A percentile compares a stretch with the other conserved stretches of the same genome.
phyloP scores from a whole-genome alignment of 1,140 invertebrate genomes.

The Plodia interpunctella region DNA sequence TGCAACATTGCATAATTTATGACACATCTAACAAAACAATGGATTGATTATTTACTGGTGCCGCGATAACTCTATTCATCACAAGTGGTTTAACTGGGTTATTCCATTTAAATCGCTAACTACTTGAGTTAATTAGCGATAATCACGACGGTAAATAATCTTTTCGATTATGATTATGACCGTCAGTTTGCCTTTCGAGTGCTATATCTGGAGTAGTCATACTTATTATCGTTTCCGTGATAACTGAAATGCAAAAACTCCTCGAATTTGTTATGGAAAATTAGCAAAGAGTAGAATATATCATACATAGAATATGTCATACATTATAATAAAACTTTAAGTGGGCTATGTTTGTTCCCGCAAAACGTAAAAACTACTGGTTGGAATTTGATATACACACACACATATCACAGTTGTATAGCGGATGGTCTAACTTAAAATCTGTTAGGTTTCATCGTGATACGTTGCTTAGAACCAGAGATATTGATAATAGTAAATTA shows the following conservation, averaged over 20 bases:
- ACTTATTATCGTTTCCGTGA: background rate
- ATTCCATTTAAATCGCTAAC: conserved; percentile 60
- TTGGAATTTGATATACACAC: no score
- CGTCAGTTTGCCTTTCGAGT: background rate
- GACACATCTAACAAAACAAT: conserved; percentile 52
- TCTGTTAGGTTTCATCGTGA: no score
- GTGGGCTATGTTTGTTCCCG: no score
- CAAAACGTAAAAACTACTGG: no score
- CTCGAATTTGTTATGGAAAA: no score
- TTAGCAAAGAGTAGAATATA: no score
- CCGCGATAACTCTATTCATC: conserved; percentile 42
- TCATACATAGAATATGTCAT: no score
- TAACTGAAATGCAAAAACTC: background rate
- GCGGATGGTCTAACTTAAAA: no score
- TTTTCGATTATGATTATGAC: conserved; percentile 41
- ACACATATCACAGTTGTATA: no score
- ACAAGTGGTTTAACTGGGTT: conserved; percentile 64
- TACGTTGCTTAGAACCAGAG: no score
- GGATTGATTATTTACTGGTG: conserved; percentile 42
- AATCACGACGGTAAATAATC: conserved; percentile 61
- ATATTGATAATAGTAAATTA: no score
- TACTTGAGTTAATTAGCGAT: conserved; percentile 68
- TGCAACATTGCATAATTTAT: conserved; percentile 64
- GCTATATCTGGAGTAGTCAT: background rate
- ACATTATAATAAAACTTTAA: no score